Conservation (phyloP, 2,113 vertebrate genomes). For the Oreamnos americanus region DNA sequence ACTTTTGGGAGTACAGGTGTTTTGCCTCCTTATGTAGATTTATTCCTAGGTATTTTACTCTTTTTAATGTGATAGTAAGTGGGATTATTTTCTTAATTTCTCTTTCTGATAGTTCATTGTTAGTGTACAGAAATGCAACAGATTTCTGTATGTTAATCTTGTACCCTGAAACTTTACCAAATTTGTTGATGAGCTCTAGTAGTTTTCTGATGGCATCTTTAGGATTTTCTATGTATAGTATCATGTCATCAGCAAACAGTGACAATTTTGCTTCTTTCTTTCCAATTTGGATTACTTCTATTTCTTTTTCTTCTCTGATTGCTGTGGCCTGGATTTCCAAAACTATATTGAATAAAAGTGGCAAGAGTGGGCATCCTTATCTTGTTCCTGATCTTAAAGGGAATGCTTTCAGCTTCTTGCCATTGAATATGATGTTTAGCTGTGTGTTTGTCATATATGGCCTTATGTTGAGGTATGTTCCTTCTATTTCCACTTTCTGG, state of each 20-base stretch:
- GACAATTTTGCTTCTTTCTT: not conserved
- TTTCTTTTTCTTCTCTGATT: not conserved
- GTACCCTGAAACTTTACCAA: not conserved
- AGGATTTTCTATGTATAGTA: not conserved
- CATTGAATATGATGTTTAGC: not conserved
- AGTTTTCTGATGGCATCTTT: not conserved
- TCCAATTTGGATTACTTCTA: not conserved
- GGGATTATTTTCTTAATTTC: not conserved
- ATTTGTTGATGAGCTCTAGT: not conserved
- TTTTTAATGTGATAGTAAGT: not conserved
- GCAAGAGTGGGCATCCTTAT: not conserved
- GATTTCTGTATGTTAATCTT: not conserved
- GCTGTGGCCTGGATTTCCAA: not conserved
- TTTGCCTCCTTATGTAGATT: not conserved
- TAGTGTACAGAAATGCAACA: not conserved
- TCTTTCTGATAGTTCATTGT: not conserved
- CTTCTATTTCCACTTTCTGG: not conserved
- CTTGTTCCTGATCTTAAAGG: not conserved
- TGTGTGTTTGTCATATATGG: not conserved
- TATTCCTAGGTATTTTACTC: not conserved
- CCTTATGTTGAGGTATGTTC: not conserved
- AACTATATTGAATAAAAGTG: not conserved
- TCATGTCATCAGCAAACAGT: not conserved
- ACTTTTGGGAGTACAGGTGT: not conserved
- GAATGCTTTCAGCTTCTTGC: not conserved